Base-by-base conservation (phyloP, 1,140 invertebrate genomes). In the Zophobas morio region DNA sequence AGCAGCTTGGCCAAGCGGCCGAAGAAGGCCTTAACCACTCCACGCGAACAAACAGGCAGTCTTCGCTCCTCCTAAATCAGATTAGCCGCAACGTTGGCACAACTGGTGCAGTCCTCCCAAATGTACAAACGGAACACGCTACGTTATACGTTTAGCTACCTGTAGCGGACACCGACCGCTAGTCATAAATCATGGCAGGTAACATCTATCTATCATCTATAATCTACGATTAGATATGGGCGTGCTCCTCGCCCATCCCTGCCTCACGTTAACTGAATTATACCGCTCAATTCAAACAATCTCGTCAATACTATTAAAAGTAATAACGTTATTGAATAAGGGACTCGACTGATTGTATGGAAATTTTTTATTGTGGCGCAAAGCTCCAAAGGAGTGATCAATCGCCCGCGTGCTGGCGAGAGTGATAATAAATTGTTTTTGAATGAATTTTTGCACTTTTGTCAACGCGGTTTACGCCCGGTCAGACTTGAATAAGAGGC, bases 211-310 rank as follows among this genome's bases (percentile, higher is more conserved):
- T 80, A 80, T 80, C 79, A 79, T 76, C 75, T 73, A 71, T 79
- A 77, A 80, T 80, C 79, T 75, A 73, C 75, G 77, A 80, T 80
- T 80, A 80, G 79, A 75, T 77, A 80, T 78, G 79, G 79, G 79
- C 74, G 77, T 80, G 46, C 32, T 71, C 56, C 54, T 70, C 73
- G 74, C 77, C 79, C 79, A 78, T 66, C 76, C 60, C 70, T 60
- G 53, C 34, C 66, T 63, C 32, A 51, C 8, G 39, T 71, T 76
- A 76, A 70, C 49, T 71, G 75, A 70, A 71, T 70, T 76, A 75
- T 42, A 75, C 73, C 46, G 75, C 37, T 76, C 63, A 71, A 71
- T 76, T 51, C 66, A 76, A 51, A 75, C 60, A 75, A 47, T 51
- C 54, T 53, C 49, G 34, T 32, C 60, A 2, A 39, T 36, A 20